Percentiles rank a stretch among this genome's conserved stretches.
These are phyloP conservation scores for Antheraea pernyi DNA, from an alignment of 1,140 invertebrate genomes.

Conservation along the genomic window DNA sequence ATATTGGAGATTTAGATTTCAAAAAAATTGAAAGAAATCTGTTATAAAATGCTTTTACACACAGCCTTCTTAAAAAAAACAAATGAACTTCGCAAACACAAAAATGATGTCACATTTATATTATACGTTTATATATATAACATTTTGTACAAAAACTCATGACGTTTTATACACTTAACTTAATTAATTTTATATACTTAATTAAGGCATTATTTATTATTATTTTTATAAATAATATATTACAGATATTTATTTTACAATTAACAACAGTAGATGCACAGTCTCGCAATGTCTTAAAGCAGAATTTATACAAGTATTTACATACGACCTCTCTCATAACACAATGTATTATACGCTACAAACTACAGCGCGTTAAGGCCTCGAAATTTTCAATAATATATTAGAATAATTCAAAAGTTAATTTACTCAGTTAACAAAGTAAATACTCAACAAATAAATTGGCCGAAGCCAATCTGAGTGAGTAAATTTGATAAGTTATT, in stretches of 20 bases:
- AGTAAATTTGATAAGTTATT: conserved; percentile 18
- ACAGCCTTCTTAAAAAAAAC: conserved; percentile 43
- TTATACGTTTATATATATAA: conserved; percentile 6
- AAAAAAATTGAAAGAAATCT: conserved; percentile 18
- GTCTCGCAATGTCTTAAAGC: conserved; percentile 68
- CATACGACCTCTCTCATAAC: conserved; percentile 19
- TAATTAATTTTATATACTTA: conserved; percentile 67
- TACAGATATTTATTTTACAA: conserved; percentile 65
- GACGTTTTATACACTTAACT: conserved; percentile 56
- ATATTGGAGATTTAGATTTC: no score
- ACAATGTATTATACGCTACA: conserved; percentile 11
- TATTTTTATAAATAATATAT: conserved; percentile 64
- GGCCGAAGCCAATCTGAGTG: conserved; percentile 50
- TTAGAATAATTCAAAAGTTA: conserved; percentile 12
- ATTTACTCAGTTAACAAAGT: no score
- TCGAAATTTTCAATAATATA: conserved; percentile 16
- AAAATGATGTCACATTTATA: conserved; percentile 47
- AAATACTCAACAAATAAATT: conserved; percentile 44
- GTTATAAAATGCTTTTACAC: conserved; percentile 51
- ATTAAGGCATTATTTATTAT: no score
- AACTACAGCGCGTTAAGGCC: conserved; percentile 28
- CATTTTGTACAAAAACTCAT: conserved; percentile 64
- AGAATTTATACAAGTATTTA: conserved; percentile 45
- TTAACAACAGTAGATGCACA: conserved; percentile 61
- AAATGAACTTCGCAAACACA: conserved; percentile 28